Conservation (phyloP, 2,797 vertebrate genomes). For the Melanotaenia pygmaea region DNA sequence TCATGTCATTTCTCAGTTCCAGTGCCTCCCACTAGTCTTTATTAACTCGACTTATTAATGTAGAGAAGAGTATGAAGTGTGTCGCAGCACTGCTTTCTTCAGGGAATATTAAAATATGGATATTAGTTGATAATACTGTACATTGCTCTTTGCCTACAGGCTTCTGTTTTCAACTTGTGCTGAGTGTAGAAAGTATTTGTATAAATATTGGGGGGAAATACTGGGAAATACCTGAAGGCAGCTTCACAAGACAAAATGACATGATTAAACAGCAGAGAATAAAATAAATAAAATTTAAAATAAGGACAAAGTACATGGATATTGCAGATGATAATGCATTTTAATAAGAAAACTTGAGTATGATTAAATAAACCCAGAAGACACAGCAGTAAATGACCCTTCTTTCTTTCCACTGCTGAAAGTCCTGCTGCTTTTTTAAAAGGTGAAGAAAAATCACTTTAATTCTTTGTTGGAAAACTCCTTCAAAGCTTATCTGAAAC, state of each 20-base stretch:
- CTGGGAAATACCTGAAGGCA: background rate
- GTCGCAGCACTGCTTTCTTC: slow-evolving; percentile 37
- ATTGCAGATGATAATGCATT: background rate
- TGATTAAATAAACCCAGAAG: background rate
- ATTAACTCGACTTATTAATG: slow-evolving; percentile 38
- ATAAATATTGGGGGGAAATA: slow-evolving; percentile 8
- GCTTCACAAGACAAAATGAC: background rate
- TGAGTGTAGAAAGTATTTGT: slow-evolving; percentile 9
- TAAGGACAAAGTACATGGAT: background rate
- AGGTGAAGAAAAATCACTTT: too few relatives aligned
- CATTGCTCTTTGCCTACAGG: slow-evolving; percentile 16
- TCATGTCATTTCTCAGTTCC: slow-evolving; percentile 23
- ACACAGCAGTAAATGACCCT: too few relatives aligned
- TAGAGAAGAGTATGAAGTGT: slow-evolving; percentile 40
- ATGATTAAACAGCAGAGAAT: background rate
- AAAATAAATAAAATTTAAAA: background rate
- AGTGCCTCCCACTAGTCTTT: slow-evolving; percentile 18
- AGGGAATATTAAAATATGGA: slow-evolving; percentile 64
- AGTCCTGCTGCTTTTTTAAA: too few relatives aligned
- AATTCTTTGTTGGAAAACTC: background rate
- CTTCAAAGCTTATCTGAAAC: background rate
- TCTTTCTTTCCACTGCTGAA: too few relatives aligned
- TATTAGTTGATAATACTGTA: slow-evolving; percentile 34
- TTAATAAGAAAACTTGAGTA: background rate
- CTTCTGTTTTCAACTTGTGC: slow-evolving; percentile 4